Evolutionary conservation across 2,797 vertebrate genomes (phyloP).

Genomic region (Falco rusticolus): DNA sequence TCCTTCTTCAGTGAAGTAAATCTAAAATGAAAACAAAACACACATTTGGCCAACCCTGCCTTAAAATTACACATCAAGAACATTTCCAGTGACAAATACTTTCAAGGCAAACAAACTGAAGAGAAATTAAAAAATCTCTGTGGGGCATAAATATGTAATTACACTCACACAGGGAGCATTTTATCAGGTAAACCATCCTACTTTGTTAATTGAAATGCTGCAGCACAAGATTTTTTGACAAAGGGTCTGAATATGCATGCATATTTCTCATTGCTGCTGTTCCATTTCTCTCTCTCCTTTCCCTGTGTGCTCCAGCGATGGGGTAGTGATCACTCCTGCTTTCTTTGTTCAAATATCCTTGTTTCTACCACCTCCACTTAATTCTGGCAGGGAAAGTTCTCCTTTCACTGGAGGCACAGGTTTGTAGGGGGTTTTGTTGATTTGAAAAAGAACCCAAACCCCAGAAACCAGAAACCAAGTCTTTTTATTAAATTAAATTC

Average conservation of each 20-base stretch:
- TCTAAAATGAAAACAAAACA: conserved; percentile 77
- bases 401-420: not conserved
- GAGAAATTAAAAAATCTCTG: conserved; percentile 89
- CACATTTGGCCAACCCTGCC: conserved; percentile 71
- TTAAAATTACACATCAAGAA: conserved; percentile 82
- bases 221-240: conserved; percentile 77
- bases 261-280: conserved; percentile 51
- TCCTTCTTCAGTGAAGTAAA: conserved; percentile 69
- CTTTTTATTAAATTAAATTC: not conserved
- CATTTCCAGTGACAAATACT: conserved; percentile 82
- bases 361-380: conserved; percentile 25
- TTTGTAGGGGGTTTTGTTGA: not conserved
- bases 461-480: not conserved
- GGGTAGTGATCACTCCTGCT: conserved; percentile 44
- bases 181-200: conserved; percentile 89
- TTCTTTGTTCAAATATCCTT: conserved; percentile 58
- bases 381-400: conserved; percentile 20
- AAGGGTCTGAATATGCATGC: conserved; percentile 71
- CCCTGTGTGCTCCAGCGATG: conserved; percentile 37
- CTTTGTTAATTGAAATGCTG: conserved; percentile 86
- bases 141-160: conserved; percentile 89
- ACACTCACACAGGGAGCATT: conserved; percentile 86
- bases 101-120: conserved; percentile 87
- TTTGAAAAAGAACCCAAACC: not conserved
- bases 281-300: conserved; percentile 37